Evolutionary conservation across 2,888 invertebrate species (phyloP), one percentile per base, ranked within the genome.

Genomic region (Pammene aurita): DNA sequence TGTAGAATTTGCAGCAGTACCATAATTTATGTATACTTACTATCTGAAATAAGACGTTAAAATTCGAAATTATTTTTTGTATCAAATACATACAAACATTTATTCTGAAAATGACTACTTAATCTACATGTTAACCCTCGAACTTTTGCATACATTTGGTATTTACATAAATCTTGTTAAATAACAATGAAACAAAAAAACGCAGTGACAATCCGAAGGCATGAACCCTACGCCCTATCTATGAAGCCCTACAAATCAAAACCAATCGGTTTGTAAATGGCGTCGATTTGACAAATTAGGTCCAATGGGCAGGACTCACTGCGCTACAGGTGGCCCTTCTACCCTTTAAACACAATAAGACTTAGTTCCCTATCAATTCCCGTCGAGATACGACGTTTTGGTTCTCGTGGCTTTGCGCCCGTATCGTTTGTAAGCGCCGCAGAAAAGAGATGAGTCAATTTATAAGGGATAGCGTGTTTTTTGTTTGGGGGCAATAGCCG

Each of bases 281-380:
- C 42, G 63, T 57, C 57, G 57, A 68, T 68, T 68, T 63, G 57
- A 63, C 68, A 63, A 68, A 68, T 68, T 52, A 35, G 41, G 14
- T 11, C 34, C 44, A 52, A 44, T 11, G 42, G 26, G 6, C 61
- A 48, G 62, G 56, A 56, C 48, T 13, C 57, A 13, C 55, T 10
- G 14, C 63, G 42, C 63, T 52, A 64, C 68, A 63, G 68, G 68
- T 38, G 68, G 63, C 35, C 38, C 13, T 52, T 48, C 7, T 9
- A 52, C 41, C 50, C 18, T 62, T 62, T 4, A 10, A 6, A 9
- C 26, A 52, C 38, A 62, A 41, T 26, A 62, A 5, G 38, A 62
- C 18, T 0, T 52, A 62, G 41, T 41, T n/a, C n/a, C n/a, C 26
- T n/a, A 41, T 6, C 13, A 11, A 41, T 52, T 38, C n/a, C 9